Percentiles rank a stretch among this genome's conserved stretches.
Conservation (phyloP, 2,797 vertebrate genomes). For the Rhinatrema bivittatum region DNA sequence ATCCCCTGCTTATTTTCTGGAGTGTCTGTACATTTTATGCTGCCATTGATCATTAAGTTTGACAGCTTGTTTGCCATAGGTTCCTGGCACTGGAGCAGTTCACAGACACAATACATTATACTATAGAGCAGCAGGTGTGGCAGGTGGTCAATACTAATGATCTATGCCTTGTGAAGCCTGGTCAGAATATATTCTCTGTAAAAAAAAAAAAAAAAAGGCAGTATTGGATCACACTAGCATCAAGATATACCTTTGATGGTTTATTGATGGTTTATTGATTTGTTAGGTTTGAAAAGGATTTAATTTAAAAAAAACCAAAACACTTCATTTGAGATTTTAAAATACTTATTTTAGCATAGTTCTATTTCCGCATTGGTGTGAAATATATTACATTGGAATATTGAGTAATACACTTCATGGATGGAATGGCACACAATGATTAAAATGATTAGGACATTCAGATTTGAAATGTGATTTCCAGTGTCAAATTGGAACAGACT, state of each 20-base stretch:
- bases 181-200: background rate
- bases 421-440: no score
- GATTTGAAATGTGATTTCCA: no score
- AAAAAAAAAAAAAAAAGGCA: no score
- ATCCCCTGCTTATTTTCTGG: background rate
- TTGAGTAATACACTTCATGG: conserved; percentile 33
- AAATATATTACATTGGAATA: conserved; percentile 5
- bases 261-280: conserved; percentile 7
- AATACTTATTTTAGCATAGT: background rate
- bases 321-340: conserved; percentile 2
- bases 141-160: background rate
- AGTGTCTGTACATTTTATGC: background rate
- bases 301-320: conserved; percentile 8
- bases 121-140: background rate
- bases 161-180: background rate
- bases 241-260: conserved; percentile 15
- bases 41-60: background rate
- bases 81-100: no score
- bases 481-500: no score
- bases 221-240: conserved; percentile 21
- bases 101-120: background rate
- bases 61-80: background rate
- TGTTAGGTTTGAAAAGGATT: background rate
- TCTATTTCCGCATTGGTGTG: conserved; percentile 2
- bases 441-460: conserved; percentile 22